Evolutionary conservation across 23 tunicate genomes (phyloP), one percentile per base, ranked within the genome.

Genomic region (Phallusia fumigata): DNA sequence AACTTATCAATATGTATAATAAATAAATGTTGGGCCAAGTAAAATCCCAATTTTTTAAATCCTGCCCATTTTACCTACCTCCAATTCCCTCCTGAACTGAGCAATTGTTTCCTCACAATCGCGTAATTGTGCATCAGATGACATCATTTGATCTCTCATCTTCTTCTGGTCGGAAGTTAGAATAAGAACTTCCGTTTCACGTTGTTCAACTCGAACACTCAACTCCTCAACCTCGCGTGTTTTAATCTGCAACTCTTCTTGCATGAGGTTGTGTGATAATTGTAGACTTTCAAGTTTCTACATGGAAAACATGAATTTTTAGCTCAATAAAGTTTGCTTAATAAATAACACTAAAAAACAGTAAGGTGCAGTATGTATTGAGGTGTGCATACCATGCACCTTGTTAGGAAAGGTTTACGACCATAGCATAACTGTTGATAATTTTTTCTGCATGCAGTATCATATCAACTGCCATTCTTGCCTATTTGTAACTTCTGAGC

Each of bases 71-170:
- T 40, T 5, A 58, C 69, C 16, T 16, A 58, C 69, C 28, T 58
- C 69, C 11, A 58, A 13, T 58, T 58, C 69, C 15, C 26, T 16
- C 69, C 69, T 22, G 69, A 58, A 58, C 16, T 58, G 69, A 58
- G 69, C 69, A 21, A 58, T 58, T 2, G 69, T 58, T 58, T 58
- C 69, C 28, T 58, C 69, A 58, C 69, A 58, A 21, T 58, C 69
- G 5, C 69, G 69, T 21, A 58, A 24, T 58, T 58, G 26, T 22
- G 69, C 26, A 24, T 58, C 28, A 1, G 69, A 58, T 58, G 69
- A 58, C 69, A 24, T 58, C 69, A 58, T 58, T 24, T 13, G 69
- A 22, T 58, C 69, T 58, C 69, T 22, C 69, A 58, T 58, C 3
- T 6, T 3, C 8, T 58, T 16, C 15, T 58, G 8, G 69, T 58